A percentile compares a stretch with the other conserved stretches of the same genome.
Conservation (phyloP, 2,113 vertebrate species). For the Leptosomus discolor region DNA sequence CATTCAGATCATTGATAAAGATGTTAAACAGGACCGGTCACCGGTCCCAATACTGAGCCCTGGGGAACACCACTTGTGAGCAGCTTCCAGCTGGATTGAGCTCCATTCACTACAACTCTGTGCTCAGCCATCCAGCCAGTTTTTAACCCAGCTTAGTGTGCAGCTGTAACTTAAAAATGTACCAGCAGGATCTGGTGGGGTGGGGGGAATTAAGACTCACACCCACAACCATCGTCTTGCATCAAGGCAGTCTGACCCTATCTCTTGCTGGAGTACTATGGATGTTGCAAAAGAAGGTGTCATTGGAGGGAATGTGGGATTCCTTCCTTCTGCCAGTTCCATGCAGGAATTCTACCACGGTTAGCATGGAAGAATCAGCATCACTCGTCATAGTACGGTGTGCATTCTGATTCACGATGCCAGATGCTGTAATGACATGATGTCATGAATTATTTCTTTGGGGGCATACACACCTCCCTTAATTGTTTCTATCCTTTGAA, state of each 20-base stretch:
- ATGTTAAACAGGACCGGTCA: no score
- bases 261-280: background rate
- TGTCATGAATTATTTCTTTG: slow-evolving; percentile 15
- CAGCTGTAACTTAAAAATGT: background rate
- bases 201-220: background rate
- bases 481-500: slow-evolving; percentile 54
- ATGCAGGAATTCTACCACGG: background rate
- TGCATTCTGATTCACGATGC: background rate
- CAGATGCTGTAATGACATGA: slow-evolving; percentile 35
- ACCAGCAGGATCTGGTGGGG: background rate
- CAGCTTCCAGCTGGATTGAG: no score
- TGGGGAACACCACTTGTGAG: no score
- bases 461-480: slow-evolving; percentile 35
- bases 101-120: no score
- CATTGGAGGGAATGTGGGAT: background rate
- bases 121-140: no score
- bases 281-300: background rate
- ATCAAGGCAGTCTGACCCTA: background rate
- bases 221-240: background rate
- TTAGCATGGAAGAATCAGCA: background rate
- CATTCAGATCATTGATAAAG: no score
- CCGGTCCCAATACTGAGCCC: no score
- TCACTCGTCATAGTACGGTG: background rate
- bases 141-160: no score
- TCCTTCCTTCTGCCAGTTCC: background rate